A percentile compares a stretch with the other conserved stretches of the same genome.
Evolutionary conservation across 2,113 vertebrate genomes (phyloP).

Genomic region (Hyaena hyaena): DNA sequence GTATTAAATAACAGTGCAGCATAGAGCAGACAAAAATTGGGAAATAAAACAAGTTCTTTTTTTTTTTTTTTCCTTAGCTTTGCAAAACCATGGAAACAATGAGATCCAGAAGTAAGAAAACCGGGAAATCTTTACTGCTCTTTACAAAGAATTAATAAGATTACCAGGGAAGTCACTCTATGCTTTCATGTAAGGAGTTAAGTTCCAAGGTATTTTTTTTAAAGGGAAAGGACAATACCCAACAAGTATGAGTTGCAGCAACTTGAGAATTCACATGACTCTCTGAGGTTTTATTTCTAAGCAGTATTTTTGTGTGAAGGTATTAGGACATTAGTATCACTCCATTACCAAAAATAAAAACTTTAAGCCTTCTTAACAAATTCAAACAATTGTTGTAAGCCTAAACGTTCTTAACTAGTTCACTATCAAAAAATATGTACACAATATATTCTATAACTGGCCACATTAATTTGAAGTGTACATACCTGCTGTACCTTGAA

Average conservation of each 20-base stretch:
- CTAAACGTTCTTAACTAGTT: conserved; percentile 47
- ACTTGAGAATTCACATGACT: conserved; percentile 68
- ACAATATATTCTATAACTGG: not conserved
- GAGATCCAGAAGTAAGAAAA: conserved; percentile 57
- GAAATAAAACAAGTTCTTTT: conserved; percentile 27
- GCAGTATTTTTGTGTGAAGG: conserved; percentile 51
- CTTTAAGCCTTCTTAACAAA: conserved; percentile 48
- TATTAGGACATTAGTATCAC: conserved; percentile 59
- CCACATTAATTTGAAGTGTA: not conserved
- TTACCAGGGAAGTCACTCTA: conserved; percentile 34
- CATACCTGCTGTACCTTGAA: not conserved
- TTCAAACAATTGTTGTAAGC: not conserved
- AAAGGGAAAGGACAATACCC: conserved; percentile 48
- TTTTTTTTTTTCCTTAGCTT: not conserved
- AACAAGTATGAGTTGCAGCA: conserved; percentile 12
- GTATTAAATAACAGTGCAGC: not conserved
- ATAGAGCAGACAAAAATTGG: conserved; percentile 6
- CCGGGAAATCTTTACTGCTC: conserved; percentile 58
- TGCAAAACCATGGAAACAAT: conserved; percentile 60
- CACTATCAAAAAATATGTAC: not conserved
- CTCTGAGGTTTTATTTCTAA: conserved; percentile 55
- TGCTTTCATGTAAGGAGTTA: conserved; percentile 66
- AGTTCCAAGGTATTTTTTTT: conserved; percentile 20
- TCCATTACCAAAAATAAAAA: conserved; percentile 65
- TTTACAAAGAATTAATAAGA: conserved; percentile 68